Evolutionary conservation across 2,113 vertebrate genomes (phyloP), one percentile per base, ranked within the genome.

Genomic region (Arenaria interpres): DNA sequence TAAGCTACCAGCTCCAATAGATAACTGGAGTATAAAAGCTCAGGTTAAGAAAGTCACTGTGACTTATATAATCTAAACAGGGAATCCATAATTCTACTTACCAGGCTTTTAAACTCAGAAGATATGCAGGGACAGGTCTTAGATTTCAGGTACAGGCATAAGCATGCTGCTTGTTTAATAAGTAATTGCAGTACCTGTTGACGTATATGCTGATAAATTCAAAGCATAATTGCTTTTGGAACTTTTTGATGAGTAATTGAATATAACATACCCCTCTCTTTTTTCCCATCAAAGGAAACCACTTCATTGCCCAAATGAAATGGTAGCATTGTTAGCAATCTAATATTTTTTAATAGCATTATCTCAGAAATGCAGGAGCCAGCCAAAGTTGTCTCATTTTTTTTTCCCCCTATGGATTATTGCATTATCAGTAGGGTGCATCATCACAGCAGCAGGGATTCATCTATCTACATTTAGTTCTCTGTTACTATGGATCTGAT

Each of bases 341-440:
- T 94, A 93, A 76, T 93, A 71, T 62, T 95, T 95, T 78, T 89
- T 97, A 74, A 78, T 57, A 21, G 35, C 51, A 46, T 68, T 95
- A 66, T 71, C 51, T 97, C n/a, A 54, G 86, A 75, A 74, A 63
- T 43, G 68, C 0, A 51, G n/a, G 63, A 91, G 37, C 59, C 72
- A 72, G 69, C 32, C 60, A 32, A 86, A 89, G 24, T n/a, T 46
- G 33, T 89, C 27, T 78, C 17, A 20, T 74, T 39, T 93, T 54
- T 53, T 54, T 50, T 45, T 5, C 7, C 25, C 85, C 48, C 22
- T 45, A 8, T 71, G 62, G 51, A 48, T 95, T 87, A 60, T 73
- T 95, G 71, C 39, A 57, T 4, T 85, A 41, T 69, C 72, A 85
- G 71, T 28, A 82, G 71, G 54, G 74, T 84, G 24, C 53, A 43